Conservation (phyloP, 2,113 vertebrate species). For the Atractosteus spatula region DNA sequence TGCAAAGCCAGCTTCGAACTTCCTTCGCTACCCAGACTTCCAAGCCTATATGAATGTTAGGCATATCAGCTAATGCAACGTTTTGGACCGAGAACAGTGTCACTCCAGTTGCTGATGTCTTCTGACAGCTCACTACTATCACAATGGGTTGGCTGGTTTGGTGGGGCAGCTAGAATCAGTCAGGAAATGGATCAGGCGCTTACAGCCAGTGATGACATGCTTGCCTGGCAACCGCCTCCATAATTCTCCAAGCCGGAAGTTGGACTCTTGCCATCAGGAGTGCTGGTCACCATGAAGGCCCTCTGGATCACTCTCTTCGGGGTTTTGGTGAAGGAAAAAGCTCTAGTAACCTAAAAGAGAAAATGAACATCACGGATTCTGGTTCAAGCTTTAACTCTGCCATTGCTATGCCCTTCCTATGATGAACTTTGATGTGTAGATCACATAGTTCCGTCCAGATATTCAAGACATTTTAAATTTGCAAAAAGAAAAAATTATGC, state of each 20-base stretch:
- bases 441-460: background rate
- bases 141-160: too few species aligned
- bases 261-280: constrained; percentile 76
- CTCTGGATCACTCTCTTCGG: constrained; percentile 88
- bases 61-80: too few species aligned
- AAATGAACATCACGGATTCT: constrained; percentile 8
- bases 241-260: constrained; percentile 56
- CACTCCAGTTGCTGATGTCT: too few species aligned
- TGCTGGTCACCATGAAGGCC: constrained; percentile 79
- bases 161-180: too few species aligned
- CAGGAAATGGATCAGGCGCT: constrained; percentile 42
- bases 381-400: too few species aligned
- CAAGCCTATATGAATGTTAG: too few species aligned
- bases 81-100: too few species aligned
- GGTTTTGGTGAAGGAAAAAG: constrained; percentile 95
- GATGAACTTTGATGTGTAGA: background rate
- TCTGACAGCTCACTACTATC: too few species aligned
- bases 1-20: too few species aligned
- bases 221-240: constrained; percentile 61
- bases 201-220: constrained; percentile 82
- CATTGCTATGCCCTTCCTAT: too few species aligned
- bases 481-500: background rate
- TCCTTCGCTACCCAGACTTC: too few species aligned
- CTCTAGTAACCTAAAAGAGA: constrained; percentile 81
- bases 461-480: background rate